A percentile compares a stretch with the other conserved stretches of the same genome.
Conservation (phyloP, 2,797 vertebrate genomes). For the Crax fasciolata region DNA sequence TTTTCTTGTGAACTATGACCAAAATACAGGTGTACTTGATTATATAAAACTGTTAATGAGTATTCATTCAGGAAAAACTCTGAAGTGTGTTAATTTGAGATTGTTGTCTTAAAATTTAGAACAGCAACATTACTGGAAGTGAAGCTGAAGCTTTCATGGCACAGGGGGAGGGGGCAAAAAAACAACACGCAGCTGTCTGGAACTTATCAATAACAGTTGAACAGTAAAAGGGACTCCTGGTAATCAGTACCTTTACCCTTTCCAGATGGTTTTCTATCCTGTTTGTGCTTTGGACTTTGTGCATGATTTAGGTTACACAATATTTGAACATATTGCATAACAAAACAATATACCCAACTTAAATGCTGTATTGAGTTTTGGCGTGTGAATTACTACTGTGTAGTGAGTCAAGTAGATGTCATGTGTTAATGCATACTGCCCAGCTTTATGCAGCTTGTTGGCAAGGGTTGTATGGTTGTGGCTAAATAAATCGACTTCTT, state of each 20-base stretch:
- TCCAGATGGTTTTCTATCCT: not conserved
- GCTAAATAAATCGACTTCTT: not conserved
- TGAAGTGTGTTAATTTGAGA: not conserved
- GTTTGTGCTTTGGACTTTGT: not conserved
- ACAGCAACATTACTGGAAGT: not conserved
- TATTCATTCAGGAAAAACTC: not conserved
- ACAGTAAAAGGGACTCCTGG: not conserved
- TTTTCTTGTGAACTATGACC: not conserved
- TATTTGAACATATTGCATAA: not conserved
- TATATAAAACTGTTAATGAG: not conserved
- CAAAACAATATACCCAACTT: not conserved
- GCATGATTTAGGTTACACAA: not conserved
- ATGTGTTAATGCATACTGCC: not conserved
- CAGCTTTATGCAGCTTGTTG: not conserved
- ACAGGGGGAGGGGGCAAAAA: not conserved
- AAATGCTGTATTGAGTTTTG: not conserved
- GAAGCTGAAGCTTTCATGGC: not conserved
- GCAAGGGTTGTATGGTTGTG: not conserved
- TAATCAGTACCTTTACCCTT: not conserved
- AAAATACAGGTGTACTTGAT: not conserved
- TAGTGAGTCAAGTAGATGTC: not conserved
- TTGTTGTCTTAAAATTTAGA: not conserved
- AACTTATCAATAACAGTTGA: not conserved
- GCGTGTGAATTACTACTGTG: not conserved
- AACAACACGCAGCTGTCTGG: not conserved